Conservation (phyloP, 2,113 vertebrate genomes). For the Leptobrachium leishanense region DNA sequence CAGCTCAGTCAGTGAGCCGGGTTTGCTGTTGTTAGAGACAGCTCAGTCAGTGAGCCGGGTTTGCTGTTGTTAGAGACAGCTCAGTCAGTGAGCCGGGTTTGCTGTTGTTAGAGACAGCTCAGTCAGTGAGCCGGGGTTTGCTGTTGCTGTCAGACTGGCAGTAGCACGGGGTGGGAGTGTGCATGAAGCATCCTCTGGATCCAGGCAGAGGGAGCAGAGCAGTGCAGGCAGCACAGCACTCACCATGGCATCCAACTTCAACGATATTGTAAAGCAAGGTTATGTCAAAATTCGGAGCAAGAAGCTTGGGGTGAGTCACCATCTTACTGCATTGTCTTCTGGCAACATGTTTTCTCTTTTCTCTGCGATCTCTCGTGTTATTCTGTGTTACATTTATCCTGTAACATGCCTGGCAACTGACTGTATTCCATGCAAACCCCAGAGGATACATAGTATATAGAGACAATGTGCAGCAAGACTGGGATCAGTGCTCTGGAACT, state of each 20-base stretch:
- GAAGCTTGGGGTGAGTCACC: conserved; percentile 93
- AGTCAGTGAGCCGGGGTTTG: conserved; percentile 17
- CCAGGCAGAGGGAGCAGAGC: background rate
- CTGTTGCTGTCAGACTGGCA: conserved; percentile 36
- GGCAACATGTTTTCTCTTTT: background rate
- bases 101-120: conserved; percentile 19
- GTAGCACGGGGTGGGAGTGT: conserved; percentile 37
- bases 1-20: conserved; percentile 30
- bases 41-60: conserved; percentile 26
- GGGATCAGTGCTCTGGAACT: conserved; percentile 30
- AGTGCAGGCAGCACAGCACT: conserved; percentile 48
- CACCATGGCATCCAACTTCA: conserved; percentile 98
- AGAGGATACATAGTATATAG: background rate
- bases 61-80: background rate
- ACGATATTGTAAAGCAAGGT: conserved; percentile 98
- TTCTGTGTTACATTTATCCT: background rate
- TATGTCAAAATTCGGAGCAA: conserved; percentile 96
- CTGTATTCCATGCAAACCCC: background rate
- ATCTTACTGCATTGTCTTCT: conserved; percentile 12
- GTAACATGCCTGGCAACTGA: conserved; percentile 15
- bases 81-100: background rate
- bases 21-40: conserved; percentile 26
- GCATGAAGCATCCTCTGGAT: conserved; percentile 30
- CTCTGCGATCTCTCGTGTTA: background rate
- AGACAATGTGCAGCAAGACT: conserved; percentile 29